A percentile compares a stretch with the other conserved stretches of the same genome.
Conservation (phyloP, 1,140 invertebrate genomes). For the Ceratosolen solmsi region DNA sequence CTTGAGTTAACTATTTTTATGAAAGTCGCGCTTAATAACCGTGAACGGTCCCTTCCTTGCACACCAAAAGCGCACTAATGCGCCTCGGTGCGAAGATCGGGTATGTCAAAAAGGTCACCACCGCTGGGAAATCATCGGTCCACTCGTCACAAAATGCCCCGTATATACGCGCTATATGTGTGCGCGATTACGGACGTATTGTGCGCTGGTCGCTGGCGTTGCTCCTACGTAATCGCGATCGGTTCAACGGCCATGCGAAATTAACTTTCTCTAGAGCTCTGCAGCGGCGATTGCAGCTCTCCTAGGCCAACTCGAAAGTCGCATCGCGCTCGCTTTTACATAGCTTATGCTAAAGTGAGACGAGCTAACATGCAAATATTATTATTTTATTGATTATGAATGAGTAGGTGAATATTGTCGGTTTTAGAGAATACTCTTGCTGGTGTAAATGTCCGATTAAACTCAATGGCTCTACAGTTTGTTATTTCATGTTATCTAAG, state of each 20-base stretch:
- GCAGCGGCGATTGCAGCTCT: conserved; percentile 29
- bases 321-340: conserved; percentile 21
- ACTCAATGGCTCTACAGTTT: no score
- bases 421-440: no score
- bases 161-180: background rate
- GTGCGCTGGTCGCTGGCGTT: background rate
- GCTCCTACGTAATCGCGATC: conserved; percentile 63
- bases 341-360: background rate
- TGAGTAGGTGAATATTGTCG: background rate
- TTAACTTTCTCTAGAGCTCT: conserved; percentile 66
- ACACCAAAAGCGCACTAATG: background rate
- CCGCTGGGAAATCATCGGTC: background rate
- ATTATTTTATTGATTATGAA: background rate
- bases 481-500: no score
- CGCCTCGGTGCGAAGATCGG: no score
- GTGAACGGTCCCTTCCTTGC: background rate
- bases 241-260: conserved; percentile 71
- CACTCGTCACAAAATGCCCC: background rate
- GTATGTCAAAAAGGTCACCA: background rate
- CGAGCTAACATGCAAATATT: background rate
- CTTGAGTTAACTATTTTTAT: no score
- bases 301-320: conserved; percentile 25
- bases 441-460: no score
- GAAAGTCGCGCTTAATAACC: no score
- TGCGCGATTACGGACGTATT: background rate